Percentiles rank a stretch among this genome's conserved stretches.
phyloP scores from a whole-genome alignment of 30 jellyfish, hydroid and myxozoan species.

The Morbakka virulenta region DNA sequence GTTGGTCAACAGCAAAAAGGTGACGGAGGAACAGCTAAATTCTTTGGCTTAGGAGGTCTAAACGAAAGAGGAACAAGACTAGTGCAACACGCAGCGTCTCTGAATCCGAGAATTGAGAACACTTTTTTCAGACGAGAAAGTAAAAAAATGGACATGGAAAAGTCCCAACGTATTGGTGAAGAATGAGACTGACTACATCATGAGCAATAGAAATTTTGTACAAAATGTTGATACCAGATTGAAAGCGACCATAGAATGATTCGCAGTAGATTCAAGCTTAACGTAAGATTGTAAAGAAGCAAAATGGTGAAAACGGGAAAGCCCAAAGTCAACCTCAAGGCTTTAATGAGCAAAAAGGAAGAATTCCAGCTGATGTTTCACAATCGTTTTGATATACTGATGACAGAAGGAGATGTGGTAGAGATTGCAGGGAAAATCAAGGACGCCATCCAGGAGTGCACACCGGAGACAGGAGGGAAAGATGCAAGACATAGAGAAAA shows the following conservation, averaged over 20 bases:
- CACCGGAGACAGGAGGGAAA: conserved; percentile 1
- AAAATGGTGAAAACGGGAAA: no score
- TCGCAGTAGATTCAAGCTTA: conserved; percentile 24
- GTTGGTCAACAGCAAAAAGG: no score
- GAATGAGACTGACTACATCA: no score
- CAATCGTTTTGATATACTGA: conserved; percentile 29
- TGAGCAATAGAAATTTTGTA: no score
- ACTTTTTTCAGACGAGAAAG: no score
- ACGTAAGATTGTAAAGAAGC: conserved; percentile 11
- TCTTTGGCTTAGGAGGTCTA: conserved; percentile 46
- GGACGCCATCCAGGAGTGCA: conserved; percentile 24
- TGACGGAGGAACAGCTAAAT: conserved; percentile 14
- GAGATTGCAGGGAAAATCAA: conserved; percentile 32
- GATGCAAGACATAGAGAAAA: no score
- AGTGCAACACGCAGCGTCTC: conserved; percentile 27
- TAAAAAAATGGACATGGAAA: conserved; percentile 35
- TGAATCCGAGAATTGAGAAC: no score
- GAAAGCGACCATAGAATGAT: conserved; percentile 54
- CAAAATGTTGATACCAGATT: no score
- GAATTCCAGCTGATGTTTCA: conserved; percentile 47
- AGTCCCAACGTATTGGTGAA: conserved; percentile 13
- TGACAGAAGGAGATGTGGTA: conserved; percentile 5
- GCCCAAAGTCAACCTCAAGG: no score
- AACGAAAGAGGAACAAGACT: conserved; percentile 51
- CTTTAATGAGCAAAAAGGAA: neutral